These are phyloP conservation scores for Hyaena hyaena DNA, from an alignment of 2,113 vertebrate genomes.

Conservation along the genomic window DNA sequence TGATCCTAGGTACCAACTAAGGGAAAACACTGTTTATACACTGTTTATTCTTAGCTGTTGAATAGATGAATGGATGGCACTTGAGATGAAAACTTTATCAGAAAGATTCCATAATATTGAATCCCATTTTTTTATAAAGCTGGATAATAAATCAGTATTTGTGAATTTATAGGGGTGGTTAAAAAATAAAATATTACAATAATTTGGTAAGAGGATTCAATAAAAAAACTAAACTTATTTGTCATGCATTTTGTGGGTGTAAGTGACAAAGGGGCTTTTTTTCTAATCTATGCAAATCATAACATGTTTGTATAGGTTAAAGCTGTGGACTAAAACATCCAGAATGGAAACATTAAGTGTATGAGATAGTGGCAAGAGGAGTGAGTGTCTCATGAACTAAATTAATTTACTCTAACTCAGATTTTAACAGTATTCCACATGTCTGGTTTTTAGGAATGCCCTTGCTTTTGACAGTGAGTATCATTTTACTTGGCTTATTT, in stretches of 20 bases:
- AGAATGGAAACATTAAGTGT: not conserved
- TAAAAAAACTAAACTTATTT: not conserved
- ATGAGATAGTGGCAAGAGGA: not conserved
- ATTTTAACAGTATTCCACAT: not conserved
- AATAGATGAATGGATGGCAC: not conserved
- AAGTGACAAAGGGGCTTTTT: not conserved
- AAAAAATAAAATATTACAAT: not conserved
- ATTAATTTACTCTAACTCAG: not conserved
- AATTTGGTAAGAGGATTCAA: not conserved
- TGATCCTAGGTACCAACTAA: not conserved
- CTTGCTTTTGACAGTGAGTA: not conserved
- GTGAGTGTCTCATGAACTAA: not conserved
- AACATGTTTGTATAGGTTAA: not conserved
- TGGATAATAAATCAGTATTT: not conserved
- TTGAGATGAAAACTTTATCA: not conserved
- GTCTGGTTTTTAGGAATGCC: not conserved
- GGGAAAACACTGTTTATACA: not conserved
- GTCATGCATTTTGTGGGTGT: not conserved
- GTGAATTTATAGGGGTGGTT: not conserved
- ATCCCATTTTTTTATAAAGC: not conserved
- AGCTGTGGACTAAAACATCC: not conserved
- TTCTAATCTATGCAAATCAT: not conserved
- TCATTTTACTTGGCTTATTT: not conserved
- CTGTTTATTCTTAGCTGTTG: not conserved
- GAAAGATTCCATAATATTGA: not conserved